Evolutionary conservation across 2,888 invertebrate genomes (phyloP).

Genomic region (Ypsolopha sequella): DNA sequence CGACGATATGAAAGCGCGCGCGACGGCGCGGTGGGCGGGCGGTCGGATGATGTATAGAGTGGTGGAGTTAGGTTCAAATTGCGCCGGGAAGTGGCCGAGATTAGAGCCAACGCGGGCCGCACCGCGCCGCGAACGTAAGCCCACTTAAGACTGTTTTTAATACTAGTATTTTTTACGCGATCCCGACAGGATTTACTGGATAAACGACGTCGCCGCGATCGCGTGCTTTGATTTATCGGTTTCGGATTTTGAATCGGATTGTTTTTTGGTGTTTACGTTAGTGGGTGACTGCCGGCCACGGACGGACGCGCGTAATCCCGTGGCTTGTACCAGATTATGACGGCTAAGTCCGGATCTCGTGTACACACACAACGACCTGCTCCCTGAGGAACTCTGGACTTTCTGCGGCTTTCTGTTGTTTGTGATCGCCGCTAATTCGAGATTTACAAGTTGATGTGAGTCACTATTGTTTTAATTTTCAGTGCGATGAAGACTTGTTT

Average conservation of each 20-base stretch:
- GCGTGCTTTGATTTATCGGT: conserved; percentile 70
- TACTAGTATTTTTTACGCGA: conserved; percentile 76
- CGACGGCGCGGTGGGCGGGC: conserved; percentile 65
- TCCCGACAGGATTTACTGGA: conserved; percentile 70
- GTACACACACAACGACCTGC: conserved; percentile 45
- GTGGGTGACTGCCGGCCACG: conserved; percentile 48
- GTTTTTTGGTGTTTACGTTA: conserved; percentile 67
- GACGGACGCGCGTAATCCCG: conserved; percentile 56
- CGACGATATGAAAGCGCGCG: conserved; percentile 20
- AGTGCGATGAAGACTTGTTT: not conserved
- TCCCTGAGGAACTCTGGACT: conserved; percentile 22
- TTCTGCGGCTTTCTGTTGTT: not conserved
- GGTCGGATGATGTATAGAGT: conserved; percentile 78
- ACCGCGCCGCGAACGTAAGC: conserved; percentile 75
- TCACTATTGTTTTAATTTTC: not conserved
- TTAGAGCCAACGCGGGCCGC: conserved; percentile 76
- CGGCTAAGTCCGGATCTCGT: conserved; percentile 61
- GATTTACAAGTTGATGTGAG: conserved; percentile 1
- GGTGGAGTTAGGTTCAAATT: conserved; percentile 81
- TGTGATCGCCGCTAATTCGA: not conserved
- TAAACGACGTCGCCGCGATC: conserved; percentile 64
- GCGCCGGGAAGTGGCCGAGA: conserved; percentile 82
- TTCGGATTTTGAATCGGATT: conserved; percentile 57
- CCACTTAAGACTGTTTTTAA: conserved; percentile 80
- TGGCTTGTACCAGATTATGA: conserved; percentile 64